phyloP scores from a whole-genome alignment of 2,888 invertebrate genomes.

The Lingula anatina region DNA sequence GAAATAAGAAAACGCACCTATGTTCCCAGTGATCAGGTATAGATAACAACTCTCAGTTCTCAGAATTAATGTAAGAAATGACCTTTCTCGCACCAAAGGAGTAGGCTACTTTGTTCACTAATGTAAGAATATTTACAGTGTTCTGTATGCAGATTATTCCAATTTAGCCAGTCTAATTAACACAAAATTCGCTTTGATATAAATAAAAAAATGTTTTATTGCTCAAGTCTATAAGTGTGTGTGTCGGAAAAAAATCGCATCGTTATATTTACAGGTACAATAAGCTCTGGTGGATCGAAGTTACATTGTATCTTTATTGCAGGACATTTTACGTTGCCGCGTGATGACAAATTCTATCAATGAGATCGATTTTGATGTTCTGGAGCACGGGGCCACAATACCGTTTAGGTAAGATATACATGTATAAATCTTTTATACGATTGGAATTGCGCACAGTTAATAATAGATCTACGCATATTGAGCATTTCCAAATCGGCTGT shows the following conservation, averaged over 20 bases:
- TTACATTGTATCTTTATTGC: no score
- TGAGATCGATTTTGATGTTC: conserved; percentile 37
- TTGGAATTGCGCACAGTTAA: conserved; percentile 60
- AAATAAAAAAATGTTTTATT: no score
- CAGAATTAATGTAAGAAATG: neutral
- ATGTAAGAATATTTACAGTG: no score
- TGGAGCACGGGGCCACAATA: conserved; percentile 30
- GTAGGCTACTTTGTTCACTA: neutral
- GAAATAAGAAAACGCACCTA: conserved; percentile 63
- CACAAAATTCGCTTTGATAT: no score
- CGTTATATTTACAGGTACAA: no score
- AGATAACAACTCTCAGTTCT: conserved; percentile 1
- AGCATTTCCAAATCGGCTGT: conserved; percentile 30
- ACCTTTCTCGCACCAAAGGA: neutral
- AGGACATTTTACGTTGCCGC: conserved; percentile 73
- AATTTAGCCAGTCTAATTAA: no score
- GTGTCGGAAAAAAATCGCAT: no score
- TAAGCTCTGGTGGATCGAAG: no score
- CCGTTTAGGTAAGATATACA: conserved; percentile 39
- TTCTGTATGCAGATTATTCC: no score
- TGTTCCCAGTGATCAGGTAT: conserved; percentile 62
- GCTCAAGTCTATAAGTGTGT: no score
- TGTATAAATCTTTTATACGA: conserved; percentile 66
- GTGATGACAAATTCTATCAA: conserved; percentile 53
- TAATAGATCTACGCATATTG: conserved; percentile 40